Percentiles rank a stretch among this genome's conserved stretches.
Conservation (phyloP, 2,888 invertebrate genomes). For the Drosophila fulvimacula region DNA sequence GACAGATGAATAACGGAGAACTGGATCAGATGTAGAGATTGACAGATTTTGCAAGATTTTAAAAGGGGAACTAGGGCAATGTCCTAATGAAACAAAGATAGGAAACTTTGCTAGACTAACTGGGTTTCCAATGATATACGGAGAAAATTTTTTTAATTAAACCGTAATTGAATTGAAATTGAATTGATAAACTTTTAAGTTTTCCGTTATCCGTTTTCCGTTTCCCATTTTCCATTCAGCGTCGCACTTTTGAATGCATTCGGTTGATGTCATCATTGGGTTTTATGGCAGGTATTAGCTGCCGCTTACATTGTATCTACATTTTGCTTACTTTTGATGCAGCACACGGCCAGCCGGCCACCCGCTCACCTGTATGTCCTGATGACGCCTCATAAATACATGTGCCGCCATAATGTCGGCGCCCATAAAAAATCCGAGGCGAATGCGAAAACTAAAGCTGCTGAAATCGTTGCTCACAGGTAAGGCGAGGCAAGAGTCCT, state of each 20-base stretch:
- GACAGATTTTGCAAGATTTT: not conserved
- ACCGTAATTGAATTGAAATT: slow-evolving; percentile 9
- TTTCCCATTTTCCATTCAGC: not conserved
- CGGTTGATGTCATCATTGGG: slow-evolving; percentile 17
- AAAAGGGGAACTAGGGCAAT: not conserved
- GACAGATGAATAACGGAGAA: slow-evolving; percentile 7
- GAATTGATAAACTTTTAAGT: slow-evolving; percentile 7
- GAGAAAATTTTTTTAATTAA: no score
- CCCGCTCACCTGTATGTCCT: slow-evolving; percentile 29
- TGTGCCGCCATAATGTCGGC: slow-evolving; percentile 53
- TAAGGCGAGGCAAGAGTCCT: slow-evolving; percentile 38
- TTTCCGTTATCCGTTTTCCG: not conserved
- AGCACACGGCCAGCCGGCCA: slow-evolving; percentile 15
- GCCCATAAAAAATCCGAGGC: slow-evolving; percentile 52
- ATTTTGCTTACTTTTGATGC: slow-evolving; percentile 39
- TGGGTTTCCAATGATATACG: not conserved
- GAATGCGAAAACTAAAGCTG: slow-evolving; percentile 39
- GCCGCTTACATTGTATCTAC: slow-evolving; percentile 47
- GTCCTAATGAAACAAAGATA: no score
- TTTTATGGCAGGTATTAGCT: slow-evolving; percentile 11
- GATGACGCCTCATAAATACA: slow-evolving; percentile 52
- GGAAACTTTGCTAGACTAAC: no score
- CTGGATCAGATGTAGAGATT: not conserved
- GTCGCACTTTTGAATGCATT: not conserved
- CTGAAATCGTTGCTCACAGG: slow-evolving; percentile 43